Conservation (phyloP, 2,888 invertebrate genomes). For the Ceriagrion tenellum region DNA sequence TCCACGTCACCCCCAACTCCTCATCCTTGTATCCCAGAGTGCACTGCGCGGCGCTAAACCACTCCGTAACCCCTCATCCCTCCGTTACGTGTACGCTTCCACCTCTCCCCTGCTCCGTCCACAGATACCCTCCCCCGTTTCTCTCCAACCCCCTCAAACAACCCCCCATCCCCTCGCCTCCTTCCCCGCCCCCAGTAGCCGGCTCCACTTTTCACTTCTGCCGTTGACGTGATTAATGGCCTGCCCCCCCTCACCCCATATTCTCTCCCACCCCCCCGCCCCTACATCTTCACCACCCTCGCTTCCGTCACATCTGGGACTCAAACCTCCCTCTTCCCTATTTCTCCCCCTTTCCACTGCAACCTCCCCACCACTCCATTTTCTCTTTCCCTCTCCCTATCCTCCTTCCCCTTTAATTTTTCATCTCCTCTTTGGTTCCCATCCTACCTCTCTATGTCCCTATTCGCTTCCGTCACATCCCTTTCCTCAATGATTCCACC, state of each 20-base stretch:
- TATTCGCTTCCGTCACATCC: background rate
- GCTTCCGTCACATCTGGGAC: constrained; percentile 66
- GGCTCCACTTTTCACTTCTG: constrained; percentile 61
- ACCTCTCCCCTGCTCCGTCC: background rate
- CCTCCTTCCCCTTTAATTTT: background rate
- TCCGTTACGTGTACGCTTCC: background rate
- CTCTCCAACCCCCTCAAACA: background rate
- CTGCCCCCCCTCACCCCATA: background rate
- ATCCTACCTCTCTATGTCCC: background rate
- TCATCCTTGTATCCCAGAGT: constrained; percentile 48
- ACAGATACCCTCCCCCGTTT: background rate
- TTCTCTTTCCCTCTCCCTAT: background rate
- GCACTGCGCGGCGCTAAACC: constrained; percentile 53
- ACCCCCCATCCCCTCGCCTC: no score
- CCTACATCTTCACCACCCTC: constrained; percentile 49
- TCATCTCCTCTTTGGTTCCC: background rate
- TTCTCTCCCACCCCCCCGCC: no score
- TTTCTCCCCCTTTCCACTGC: background rate
- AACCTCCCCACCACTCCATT: background rate
- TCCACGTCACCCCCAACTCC: background rate
- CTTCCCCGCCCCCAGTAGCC: background rate
- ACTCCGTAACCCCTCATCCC: background rate
- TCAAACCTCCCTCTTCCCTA: background rate
- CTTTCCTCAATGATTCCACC: no score
- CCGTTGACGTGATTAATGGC: constrained; percentile 65